Evolutionary conservation across 1,140 invertebrate species (phyloP).

Genomic region (Drosophila nigromelanica): DNA sequence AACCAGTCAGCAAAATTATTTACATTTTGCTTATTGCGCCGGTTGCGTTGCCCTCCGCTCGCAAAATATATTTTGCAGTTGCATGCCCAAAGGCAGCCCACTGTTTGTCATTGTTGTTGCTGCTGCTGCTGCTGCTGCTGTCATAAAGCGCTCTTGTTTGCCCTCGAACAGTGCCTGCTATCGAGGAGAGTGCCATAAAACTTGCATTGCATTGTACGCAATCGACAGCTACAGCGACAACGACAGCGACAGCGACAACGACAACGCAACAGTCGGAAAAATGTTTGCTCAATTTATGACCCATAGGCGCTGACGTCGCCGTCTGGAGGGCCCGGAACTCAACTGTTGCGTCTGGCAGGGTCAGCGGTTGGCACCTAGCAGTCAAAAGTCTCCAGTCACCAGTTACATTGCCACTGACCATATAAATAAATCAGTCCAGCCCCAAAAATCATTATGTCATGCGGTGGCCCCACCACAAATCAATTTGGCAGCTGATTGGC

Average conservation of each 20-base stretch:
- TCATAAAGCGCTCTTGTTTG: constrained; percentile 75
- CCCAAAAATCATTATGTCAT: constrained; percentile 18
- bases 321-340: constrained; percentile 5
- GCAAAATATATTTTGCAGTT: constrained; percentile 56
- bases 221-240: constrained; percentile 48
- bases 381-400: constrained; percentile 4
- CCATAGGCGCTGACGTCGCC: constrained; percentile 52
- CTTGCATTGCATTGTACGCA: constrained; percentile 75
- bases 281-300: constrained; percentile 77
- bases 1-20: constrained; percentile 61
- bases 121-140: constrained; percentile 37
- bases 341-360: constrained; percentile 22
- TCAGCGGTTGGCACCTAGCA: constrained; percentile 21
- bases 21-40: constrained; percentile 75
- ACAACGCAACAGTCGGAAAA: constrained; percentile 36
- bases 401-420: background rate
- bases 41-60: constrained; percentile 17
- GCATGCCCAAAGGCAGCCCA: constrained; percentile 3
- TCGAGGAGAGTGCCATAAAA: constrained; percentile 72
- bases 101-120: constrained; percentile 18
- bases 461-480: constrained; percentile 33
- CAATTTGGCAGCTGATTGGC: constrained; percentile 72
- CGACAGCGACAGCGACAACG: constrained; percentile 7
- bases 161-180: constrained; percentile 57
- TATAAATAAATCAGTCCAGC: constrained; percentile 33